A percentile compares a stretch with the other conserved stretches of the same genome.
phyloP scores from a whole-genome alignment of 23 tunicate genomes.

The Aplidium turbinatum region DNA sequence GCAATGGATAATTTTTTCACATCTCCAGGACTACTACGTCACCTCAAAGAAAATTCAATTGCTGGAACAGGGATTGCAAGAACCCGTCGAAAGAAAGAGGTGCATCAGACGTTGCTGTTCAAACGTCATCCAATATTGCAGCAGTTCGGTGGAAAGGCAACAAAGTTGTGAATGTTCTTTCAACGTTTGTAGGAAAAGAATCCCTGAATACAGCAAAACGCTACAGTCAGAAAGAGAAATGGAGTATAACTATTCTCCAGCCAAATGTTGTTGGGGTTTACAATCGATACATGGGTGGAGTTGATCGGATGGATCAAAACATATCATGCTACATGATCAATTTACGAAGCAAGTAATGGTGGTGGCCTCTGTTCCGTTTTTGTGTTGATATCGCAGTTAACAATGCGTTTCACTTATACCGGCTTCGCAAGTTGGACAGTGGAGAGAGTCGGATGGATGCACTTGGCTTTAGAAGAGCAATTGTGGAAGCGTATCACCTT shows the following conservation, averaged over 20 bases:
- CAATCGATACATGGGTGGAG: constrained; percentile 12
- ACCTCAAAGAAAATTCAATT: background rate
- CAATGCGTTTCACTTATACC: constrained; percentile 26
- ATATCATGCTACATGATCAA: constrained; percentile 23
- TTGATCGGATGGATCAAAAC: constrained; percentile 28
- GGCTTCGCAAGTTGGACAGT: background rate
- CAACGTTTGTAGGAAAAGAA: constrained; percentile 1
- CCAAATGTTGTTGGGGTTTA: constrained; percentile 13
- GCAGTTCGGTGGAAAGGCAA: constrained; percentile 10
- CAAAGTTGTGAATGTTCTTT: constrained; percentile 13
- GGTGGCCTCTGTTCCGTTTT: constrained; percentile 36
- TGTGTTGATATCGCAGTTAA: constrained; percentile 28
- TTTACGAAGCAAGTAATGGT: constrained; percentile 32
- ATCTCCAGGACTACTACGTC: background rate
- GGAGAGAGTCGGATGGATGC: background rate
- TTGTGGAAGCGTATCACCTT: constrained; percentile 3
- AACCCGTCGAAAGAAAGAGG: background rate
- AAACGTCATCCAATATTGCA: background rate
- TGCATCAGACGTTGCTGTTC: background rate
- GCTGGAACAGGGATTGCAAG: background rate
- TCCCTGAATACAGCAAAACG: background rate
- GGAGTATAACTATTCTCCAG: background rate
- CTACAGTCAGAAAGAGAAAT: constrained; percentile 3
- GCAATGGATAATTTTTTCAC: constrained; percentile 13
- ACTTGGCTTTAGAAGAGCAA: constrained; percentile 7